Evolutionary conservation across 2,797 vertebrate genomes (phyloP).

Genomic region (Lacerta agilis): DNA sequence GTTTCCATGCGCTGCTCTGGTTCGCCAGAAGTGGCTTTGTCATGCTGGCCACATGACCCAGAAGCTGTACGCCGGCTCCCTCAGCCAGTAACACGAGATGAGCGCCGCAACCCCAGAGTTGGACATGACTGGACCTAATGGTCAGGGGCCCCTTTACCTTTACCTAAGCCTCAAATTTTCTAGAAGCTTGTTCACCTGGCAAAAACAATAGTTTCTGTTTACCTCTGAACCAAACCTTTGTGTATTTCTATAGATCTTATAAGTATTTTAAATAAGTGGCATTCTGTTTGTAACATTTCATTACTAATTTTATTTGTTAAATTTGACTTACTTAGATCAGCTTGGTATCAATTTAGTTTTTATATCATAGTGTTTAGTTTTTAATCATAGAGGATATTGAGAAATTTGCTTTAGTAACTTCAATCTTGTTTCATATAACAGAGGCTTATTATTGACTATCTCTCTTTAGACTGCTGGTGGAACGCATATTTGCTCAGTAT

Average conservation of each 20-base stretch:
- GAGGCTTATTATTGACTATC: slow-evolving; percentile 21
- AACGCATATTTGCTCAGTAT: slow-evolving; percentile 97
- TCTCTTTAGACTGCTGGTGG: slow-evolving; percentile 89
- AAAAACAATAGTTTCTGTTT: not conserved
- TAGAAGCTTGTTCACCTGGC: not conserved
- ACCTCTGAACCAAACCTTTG: not conserved
- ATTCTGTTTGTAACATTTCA: slow-evolving; percentile 7
- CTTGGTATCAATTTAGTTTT: not conserved
- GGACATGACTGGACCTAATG: no score
- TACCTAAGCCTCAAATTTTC: not conserved
- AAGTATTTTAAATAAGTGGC: not conserved
- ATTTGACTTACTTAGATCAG: not conserved
- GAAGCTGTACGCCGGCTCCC: no score
- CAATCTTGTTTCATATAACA: slow-evolving; percentile 13
- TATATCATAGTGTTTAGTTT: not conserved
- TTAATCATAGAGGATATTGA: slow-evolving; percentile 2
- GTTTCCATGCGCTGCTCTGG: no score
- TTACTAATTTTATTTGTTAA: slow-evolving; percentile 17
- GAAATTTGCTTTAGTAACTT: not conserved
- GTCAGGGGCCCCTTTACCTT: no score
- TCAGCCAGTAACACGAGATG: no score
- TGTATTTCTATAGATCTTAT: not conserved
- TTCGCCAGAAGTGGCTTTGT: no score
- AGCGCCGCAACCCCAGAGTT: no score
- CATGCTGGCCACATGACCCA: no score